Evolutionary conservation across 2,797 vertebrate genomes (phyloP).

Genomic region (Microchirus variegatus): DNA sequence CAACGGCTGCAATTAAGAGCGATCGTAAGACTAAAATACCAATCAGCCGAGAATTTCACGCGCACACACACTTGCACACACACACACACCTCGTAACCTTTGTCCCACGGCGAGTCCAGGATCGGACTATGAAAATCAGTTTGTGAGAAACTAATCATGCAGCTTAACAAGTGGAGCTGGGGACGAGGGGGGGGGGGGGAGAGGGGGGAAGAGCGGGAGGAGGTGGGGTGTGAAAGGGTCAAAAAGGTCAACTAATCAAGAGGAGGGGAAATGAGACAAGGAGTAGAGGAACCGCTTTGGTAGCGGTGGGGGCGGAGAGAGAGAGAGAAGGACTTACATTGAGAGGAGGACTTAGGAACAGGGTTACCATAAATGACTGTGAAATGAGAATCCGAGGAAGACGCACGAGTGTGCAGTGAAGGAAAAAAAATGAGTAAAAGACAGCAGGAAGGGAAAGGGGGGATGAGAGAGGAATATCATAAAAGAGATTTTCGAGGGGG

Average conservation of each 20-base stretch:
- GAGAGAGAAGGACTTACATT: constrained; percentile 58
- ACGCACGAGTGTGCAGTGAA: constrained; percentile 50
- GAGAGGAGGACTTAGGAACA: constrained; percentile 62
- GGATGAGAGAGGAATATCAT: constrained; percentile 55
- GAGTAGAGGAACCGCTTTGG: constrained; percentile 35
- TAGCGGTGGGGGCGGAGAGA: constrained; percentile 10
- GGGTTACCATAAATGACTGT: constrained; percentile 79
- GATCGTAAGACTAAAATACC: constrained; percentile 25
- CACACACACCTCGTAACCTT: neutral
- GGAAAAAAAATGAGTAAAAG: constrained; percentile 48
- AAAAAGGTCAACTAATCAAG: constrained; percentile 76
- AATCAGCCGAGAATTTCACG: neutral
- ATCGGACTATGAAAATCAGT: constrained; percentile 71
- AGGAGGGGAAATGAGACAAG: constrained; percentile 71
- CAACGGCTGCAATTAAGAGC: constrained; percentile 43
- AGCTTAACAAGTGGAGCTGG: constrained; percentile 70
- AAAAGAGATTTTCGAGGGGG: constrained; percentile 48
- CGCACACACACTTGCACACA: constrained; percentile 3
- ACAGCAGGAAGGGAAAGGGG: constrained; percentile 44
- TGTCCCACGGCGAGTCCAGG: constrained; percentile 23
- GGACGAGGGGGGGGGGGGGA: constrained; percentile 21
- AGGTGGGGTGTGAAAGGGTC: constrained; percentile 57
- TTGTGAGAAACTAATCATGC: constrained; percentile 74
- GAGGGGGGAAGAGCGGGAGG: constrained; percentile 5
- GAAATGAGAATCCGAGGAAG: constrained; percentile 75